Evolutionary conservation across 2,113 vertebrate species (phyloP).

Genomic region (Halcyon malimbica): DNA sequence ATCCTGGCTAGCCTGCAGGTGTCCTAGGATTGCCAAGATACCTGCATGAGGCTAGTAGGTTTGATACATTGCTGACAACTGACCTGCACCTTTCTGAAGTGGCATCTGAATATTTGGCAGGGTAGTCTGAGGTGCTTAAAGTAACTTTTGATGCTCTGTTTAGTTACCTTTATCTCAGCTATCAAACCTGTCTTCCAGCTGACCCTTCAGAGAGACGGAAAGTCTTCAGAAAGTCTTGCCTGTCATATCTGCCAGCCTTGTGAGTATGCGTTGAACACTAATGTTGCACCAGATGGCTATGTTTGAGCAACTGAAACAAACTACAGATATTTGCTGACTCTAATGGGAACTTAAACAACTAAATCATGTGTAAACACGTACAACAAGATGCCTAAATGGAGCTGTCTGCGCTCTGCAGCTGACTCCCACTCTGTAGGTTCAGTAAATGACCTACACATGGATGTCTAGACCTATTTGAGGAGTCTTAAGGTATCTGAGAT

Average conservation of each 20-base stretch:
- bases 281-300: not conserved
- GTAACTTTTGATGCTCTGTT: not conserved
- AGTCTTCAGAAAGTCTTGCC: not conserved
- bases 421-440: not conserved
- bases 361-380: not conserved
- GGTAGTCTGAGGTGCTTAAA: not conserved
- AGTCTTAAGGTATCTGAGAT: not conserved
- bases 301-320: conserved; percentile 3
- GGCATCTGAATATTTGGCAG: not conserved
- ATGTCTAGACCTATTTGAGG: not conserved
- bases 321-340: not conserved
- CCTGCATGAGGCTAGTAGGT: not conserved
- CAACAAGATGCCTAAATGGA: not conserved
- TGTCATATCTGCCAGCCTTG: not conserved
- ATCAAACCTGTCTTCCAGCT: not conserved
- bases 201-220: not conserved
- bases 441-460: not conserved
- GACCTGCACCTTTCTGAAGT: not conserved
- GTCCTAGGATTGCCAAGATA: not conserved
- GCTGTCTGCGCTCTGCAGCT: not conserved
- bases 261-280: not conserved
- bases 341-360: not conserved
- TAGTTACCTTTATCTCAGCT: not conserved
- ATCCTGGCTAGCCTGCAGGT: not conserved
- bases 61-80: not conserved